Evolutionary conservation across 2,113 vertebrate genomes (phyloP).

Genomic region (Psettodes erumei): DNA sequence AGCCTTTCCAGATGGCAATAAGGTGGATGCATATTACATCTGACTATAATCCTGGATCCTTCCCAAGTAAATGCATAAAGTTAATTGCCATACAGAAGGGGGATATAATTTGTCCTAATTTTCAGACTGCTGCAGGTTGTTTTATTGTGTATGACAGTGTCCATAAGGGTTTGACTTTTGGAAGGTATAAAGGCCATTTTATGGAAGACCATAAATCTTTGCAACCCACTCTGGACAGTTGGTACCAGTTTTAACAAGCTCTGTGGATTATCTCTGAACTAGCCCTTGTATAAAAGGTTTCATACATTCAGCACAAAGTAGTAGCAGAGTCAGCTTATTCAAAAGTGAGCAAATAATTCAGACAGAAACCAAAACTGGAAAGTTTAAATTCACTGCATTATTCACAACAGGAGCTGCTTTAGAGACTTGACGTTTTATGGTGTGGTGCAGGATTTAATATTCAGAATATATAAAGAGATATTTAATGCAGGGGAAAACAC

Average conservation of each 20-base stretch:
- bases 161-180: slow-evolving; percentile 59
- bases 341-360: slow-evolving; percentile 26
- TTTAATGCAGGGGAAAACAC: not conserved
- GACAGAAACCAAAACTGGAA: slow-evolving; percentile 10
- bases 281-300: slow-evolving; percentile 35
- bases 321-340: slow-evolving; percentile 21
- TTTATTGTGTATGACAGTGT: slow-evolving; percentile 73
- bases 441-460: not conserved
- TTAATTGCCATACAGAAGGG: slow-evolving; percentile 62
- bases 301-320: slow-evolving; percentile 55
- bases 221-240: slow-evolving; percentile 40
- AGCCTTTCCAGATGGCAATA: slow-evolving; percentile 44
- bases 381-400: slow-evolving; percentile 18
- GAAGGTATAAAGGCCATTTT: slow-evolving; percentile 64
- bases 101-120: slow-evolving; percentile 64
- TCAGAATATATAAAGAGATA: not conserved
- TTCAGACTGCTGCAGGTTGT: slow-evolving; percentile 53
- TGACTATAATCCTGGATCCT: slow-evolving; percentile 55
- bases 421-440: not conserved
- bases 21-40: slow-evolving; percentile 54
- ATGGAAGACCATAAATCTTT: slow-evolving; percentile 69
- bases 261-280: slow-evolving; percentile 43
- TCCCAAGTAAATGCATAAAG: slow-evolving; percentile 72
- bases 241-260: slow-evolving; percentile 51
- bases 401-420: not conserved